Percentiles rank a stretch among this genome's conserved stretches.
Conservation (phyloP, 2,797 vertebrate species). For the Pitangus sulphuratus region DNA sequence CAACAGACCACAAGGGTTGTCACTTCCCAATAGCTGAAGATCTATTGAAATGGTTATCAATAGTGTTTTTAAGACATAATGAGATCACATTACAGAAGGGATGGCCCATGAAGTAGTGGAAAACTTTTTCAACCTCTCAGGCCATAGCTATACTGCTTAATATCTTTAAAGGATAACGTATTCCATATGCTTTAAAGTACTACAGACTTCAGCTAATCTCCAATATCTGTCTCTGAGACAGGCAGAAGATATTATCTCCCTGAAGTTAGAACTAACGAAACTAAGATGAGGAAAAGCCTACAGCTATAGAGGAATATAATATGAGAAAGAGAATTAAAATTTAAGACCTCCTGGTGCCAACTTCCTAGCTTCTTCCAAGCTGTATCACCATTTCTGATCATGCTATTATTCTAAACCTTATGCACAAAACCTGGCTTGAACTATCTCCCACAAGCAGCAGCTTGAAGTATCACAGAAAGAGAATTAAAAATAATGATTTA, state of each 20-base stretch:
- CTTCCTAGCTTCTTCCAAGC: neutral
- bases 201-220: neutral
- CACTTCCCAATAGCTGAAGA: neutral
- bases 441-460: neutral
- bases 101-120: neutral
- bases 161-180: neutral
- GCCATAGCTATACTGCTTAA: neutral
- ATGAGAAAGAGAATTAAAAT: constrained; percentile 4
- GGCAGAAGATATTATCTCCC: neutral
- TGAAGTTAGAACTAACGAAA: neutral
- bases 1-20: neutral
- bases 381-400: neutral
- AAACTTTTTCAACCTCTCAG: neutral
- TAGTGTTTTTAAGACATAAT: neutral
- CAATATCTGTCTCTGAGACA: neutral
- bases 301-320: neutral
- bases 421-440: neutral
- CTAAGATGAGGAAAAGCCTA: neutral
- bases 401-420: neutral
- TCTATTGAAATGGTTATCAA: neutral
- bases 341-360: neutral
- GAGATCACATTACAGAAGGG: neutral
- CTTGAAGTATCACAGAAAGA: neutral
- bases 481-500: neutral
- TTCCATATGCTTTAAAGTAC: neutral